Evolutionary conservation across 2,797 vertebrate species (phyloP), one percentile per base, ranked within the genome.

Genomic region (Pampus argenteus): DNA sequence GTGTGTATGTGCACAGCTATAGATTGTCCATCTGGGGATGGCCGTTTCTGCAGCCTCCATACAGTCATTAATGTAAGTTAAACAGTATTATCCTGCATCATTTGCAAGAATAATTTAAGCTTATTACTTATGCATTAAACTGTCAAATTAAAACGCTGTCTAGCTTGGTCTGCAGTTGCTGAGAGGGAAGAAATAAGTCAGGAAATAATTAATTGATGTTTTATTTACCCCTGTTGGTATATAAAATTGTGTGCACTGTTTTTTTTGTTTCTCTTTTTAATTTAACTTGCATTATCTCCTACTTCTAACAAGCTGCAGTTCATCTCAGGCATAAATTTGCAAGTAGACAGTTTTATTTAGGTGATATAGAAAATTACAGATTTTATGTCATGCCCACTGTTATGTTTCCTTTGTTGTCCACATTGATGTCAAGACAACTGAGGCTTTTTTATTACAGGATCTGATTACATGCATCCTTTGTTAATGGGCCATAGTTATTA

Each of bases 141-240:
- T 58, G 59, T 66, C 67, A 75, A 55, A 66, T 68, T 17, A 63
- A 45, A 49, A 5, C 31, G 11, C 17, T 44, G 44, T 49, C 34
- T 18, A 4, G 18, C 56, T 13, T 0, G 18, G 38, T 18, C 22
- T 26, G 14, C 44, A n/a, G n/a, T 15, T 38, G 14, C 18, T 8
- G n/a, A 65, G 28, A 70, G 9, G 20, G 18, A 44, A 17, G 20
- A 28, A 14, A 44, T 23, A 11, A 47, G 45, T 62, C 45, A 47
- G 38, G n/a, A 42, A 26, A 25, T 40, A 71, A 38, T 54, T n/a
- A 65, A 49, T n/a, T 31, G 44, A 38, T 64, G 28, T 65, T 62
- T 71, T 60, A 78, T 69, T 77, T 51, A 76, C 54, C 58, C 34
- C 20, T 17, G 44, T 28, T 47, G 22, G 48, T 26, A 25, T 52